Evolutionary conservation across 2,888 invertebrate species (phyloP).

Genomic region (Pantelozetes paolii): DNA sequence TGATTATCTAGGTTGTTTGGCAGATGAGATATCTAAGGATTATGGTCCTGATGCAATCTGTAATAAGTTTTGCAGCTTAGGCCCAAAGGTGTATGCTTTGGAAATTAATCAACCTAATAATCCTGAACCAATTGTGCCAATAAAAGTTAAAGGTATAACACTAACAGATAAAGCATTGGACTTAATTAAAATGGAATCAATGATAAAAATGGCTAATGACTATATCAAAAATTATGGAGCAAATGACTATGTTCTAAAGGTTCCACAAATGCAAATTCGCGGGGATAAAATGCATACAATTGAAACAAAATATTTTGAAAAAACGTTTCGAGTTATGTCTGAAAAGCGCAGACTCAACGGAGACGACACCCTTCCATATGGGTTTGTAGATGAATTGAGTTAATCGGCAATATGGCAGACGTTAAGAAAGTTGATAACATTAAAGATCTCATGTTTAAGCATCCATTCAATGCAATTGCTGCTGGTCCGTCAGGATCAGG

Average conservation of each 20-base stretch:
- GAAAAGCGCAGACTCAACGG: conserved; percentile 24
- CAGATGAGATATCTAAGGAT: conserved; percentile 50
- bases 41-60: conserved; percentile 49
- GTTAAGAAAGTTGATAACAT: neutral
- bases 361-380: conserved; percentile 16
- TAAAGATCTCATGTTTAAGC: neutral
- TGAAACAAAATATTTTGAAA: conserved; percentile 20
- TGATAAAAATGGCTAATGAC: conserved; percentile 5
- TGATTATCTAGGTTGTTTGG: conserved; percentile 51
- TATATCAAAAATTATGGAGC: neutral
- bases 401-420: too few relatives aligned
- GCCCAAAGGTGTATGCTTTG: conserved; percentile 52
- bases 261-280: conserved; percentile 23
- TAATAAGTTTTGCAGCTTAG: conserved; percentile 50
- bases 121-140: neutral
- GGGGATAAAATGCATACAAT: conserved; percentile 2
- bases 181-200: conserved; percentile 14
- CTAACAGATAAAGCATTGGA: conserved; percentile 17
- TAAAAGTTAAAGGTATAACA: conserved; percentile 27
- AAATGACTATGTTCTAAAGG: neutral
- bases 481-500: conserved; percentile 5
- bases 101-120: conserved; percentile 43
- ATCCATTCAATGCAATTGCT: neutral
- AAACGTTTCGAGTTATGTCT: conserved; percentile 28
- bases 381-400: conserved; percentile 5